These are phyloP conservation scores for Epizoanthus scotinus DNA, from an alignment of 92 coral and sea anemone genomes.

Conservation along the genomic window DNA sequence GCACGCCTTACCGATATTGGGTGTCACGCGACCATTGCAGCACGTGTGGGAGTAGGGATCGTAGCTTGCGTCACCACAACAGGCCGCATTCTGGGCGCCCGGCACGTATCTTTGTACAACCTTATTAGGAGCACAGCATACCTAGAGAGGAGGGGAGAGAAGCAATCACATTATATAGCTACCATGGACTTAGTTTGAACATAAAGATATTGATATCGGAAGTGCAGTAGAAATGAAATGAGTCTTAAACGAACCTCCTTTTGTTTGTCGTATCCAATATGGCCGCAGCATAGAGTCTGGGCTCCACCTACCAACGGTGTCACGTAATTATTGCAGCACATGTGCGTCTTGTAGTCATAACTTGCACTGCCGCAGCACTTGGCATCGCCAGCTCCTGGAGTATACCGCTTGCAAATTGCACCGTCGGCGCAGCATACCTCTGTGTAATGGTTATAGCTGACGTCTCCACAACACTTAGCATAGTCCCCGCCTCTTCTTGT, in stretches of 20 bases:
- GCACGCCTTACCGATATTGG: conserved; percentile 35
- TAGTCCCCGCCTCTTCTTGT: neutral
- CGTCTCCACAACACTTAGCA: conserved; percentile 40
- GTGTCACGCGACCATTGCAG: conserved; percentile 39
- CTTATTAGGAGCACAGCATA: conserved; percentile 35
- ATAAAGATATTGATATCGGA: neutral
- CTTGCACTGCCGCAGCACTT: conserved; percentile 46
- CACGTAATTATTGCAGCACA: conserved; percentile 39
- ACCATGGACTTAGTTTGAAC: neutral
- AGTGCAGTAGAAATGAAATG: too few relatives aligned
- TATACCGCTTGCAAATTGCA: neutral
- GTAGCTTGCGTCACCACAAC: conserved; percentile 34
- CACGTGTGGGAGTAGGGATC: conserved; percentile 43
- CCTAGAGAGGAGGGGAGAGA: neutral
- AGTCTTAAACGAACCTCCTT: conserved; percentile 7
- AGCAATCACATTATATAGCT: neutral
- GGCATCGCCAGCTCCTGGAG: conserved; percentile 3
- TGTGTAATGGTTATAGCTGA: conserved; percentile 12
- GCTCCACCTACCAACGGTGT: conserved; percentile 12
- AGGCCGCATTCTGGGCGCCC: conserved; percentile 26
- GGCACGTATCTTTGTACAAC: conserved; percentile 27
- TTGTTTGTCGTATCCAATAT: conserved; percentile 17
- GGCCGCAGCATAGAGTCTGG: conserved; percentile 41
- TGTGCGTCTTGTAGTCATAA: conserved; percentile 6
- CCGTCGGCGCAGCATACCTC: conserved; percentile 48